Conservation (phyloP, 1,140 invertebrate species). For the Apocrypta bakeri region DNA sequence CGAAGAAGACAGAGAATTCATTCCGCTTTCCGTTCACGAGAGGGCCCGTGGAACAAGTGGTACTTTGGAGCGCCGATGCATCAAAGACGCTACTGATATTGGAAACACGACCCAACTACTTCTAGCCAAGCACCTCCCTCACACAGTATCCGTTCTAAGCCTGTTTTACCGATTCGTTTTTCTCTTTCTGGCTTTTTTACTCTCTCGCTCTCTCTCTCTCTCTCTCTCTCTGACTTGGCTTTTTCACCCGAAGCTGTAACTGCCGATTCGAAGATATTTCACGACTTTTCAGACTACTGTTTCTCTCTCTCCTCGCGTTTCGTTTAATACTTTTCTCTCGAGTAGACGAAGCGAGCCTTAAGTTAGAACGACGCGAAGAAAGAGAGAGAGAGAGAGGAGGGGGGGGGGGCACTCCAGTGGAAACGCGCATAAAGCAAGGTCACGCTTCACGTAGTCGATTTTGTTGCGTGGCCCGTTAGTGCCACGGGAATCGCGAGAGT, state of each 20-base stretch:
- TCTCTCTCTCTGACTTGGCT: neutral
- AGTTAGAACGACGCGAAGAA: too few species aligned
- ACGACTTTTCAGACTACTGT: conserved; percentile 21
- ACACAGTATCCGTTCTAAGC: conserved; percentile 15
- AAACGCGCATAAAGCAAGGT: conserved; percentile 3
- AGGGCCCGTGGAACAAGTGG: conserved; percentile 55
- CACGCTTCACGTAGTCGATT: too few species aligned
- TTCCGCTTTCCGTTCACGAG: conserved; percentile 52
- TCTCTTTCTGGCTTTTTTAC: neutral
- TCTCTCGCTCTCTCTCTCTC: neutral
- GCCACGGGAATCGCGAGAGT: too few species aligned
- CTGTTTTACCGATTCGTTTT: conserved; percentile 21
- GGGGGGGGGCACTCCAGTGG: neutral
- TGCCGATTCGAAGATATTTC: conserved; percentile 13
- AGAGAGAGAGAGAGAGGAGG: too few species aligned
- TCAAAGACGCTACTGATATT: conserved; percentile 63
- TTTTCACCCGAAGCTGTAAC: neutral
- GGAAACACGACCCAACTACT: conserved; percentile 61
- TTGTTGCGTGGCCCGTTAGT: too few species aligned
- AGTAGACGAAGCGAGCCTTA: neutral
- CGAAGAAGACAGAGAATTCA: conserved; percentile 47
- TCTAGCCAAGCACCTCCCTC: conserved; percentile 24
- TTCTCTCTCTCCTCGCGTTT: neutral
- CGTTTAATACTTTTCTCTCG: conserved; percentile 21
- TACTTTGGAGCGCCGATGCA: conserved; percentile 58